A percentile compares a stretch with the other conserved stretches of the same genome.
Evolutionary conservation across 2,113 vertebrate genomes (phyloP).

Genomic region (Mola mola): DNA sequence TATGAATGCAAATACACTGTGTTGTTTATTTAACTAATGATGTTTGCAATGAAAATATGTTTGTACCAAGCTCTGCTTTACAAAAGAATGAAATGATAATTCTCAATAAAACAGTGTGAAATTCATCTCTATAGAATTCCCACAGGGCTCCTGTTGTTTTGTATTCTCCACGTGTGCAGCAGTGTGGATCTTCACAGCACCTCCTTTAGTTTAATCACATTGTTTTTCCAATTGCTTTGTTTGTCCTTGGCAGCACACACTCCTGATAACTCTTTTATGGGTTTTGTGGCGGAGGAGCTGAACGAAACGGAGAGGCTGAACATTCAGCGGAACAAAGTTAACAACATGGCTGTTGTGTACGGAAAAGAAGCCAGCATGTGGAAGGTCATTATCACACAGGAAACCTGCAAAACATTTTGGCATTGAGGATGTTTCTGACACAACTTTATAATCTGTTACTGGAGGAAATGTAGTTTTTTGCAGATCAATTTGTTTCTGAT

Average conservation of each 20-base stretch:
- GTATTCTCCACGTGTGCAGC: background rate
- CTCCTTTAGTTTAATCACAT: conserved; percentile 19
- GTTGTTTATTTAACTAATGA: too few relatives aligned
- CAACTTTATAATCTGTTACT: too few relatives aligned
- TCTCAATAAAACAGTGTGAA: background rate
- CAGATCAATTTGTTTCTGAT: too few relatives aligned
- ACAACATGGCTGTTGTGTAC: conserved; percentile 95
- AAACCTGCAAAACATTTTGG: too few relatives aligned
- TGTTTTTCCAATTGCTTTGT: conserved; percentile 34
- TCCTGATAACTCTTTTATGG: conserved; percentile 99
- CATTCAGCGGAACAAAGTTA: conserved; percentile 88
- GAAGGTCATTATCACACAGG: conserved; percentile 85
- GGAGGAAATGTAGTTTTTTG: too few relatives aligned
- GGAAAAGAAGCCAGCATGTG: conserved; percentile 97
- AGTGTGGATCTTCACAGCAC: background rate
- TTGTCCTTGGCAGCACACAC: conserved; percentile 88
- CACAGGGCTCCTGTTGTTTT: background rate
- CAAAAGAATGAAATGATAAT: background rate
- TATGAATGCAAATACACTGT: too few relatives aligned
- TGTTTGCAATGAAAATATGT: too few relatives aligned
- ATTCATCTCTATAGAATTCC: background rate
- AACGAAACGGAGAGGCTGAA: conserved; percentile 87
- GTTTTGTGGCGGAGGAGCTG: conserved; percentile 95
- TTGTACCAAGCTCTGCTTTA: too few relatives aligned
- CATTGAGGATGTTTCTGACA: too few relatives aligned